A percentile compares a stretch with the other conserved stretches of the same genome.
phyloP scores from a whole-genome alignment of 2,113 vertebrate genomes.

The Hyperopisus bebe region DNA sequence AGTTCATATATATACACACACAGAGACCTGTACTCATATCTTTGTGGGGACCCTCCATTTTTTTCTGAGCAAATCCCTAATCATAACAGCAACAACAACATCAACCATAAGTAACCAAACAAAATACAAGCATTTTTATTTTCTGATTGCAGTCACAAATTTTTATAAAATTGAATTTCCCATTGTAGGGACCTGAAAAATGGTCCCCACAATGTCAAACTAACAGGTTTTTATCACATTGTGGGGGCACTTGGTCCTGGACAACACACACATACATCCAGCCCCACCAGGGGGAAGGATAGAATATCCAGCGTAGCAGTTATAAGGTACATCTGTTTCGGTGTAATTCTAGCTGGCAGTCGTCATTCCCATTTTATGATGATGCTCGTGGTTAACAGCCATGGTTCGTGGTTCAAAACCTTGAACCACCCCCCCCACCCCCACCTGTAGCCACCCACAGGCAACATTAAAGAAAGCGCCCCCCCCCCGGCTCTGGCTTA shows the following conservation, averaged over 20 bases:
- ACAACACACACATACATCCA: background rate
- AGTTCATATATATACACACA: background rate
- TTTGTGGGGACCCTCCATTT: background rate
- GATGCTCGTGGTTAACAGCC: background rate
- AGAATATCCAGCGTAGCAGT: background rate
- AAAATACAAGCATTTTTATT: background rate
- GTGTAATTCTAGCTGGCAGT: background rate
- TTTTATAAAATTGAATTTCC: background rate
- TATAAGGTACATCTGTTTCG: background rate
- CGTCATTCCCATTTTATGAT: background rate
- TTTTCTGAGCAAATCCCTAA: background rate
- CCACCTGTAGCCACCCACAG: background rate
- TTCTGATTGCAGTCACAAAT: background rate
- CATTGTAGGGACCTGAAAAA: background rate
- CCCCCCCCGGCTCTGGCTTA: conserved; percentile 25
- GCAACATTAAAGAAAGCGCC: background rate
- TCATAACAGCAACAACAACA: background rate
- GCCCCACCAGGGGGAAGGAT: background rate
- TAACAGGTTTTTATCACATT: too few relatives aligned
- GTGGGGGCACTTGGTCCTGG: too few relatives aligned
- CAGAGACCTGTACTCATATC: background rate
- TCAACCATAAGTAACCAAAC: background rate
- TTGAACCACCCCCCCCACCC: background rate
- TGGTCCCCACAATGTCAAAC: background rate
- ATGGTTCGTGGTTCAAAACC: background rate